Conservation (phyloP, 2,888 invertebrate species). For the Euproctis similis region DNA sequence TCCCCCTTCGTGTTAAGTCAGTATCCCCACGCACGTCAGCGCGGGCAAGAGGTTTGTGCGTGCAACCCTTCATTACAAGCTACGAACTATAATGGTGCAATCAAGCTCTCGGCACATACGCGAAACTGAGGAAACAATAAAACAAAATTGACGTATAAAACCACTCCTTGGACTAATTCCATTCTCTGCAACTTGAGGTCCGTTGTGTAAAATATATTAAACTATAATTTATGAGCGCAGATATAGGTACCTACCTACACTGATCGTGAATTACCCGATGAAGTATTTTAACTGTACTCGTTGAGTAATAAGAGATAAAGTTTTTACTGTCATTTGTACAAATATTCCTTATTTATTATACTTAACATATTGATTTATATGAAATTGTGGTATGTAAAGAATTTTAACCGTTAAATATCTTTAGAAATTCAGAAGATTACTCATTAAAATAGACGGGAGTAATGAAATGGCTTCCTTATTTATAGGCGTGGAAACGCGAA, state of each 20-base stretch:
- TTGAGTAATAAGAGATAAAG: too few relatives aligned
- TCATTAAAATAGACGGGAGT: constrained; percentile 54
- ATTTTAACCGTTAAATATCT: constrained; percentile 42
- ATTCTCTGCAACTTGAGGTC: constrained; percentile 35
- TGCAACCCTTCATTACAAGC: constrained; percentile 70
- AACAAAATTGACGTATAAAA: constrained; percentile 69
- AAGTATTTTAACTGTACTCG: too few relatives aligned
- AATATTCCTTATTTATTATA: too few relatives aligned
- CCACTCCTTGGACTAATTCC: constrained; percentile 61
- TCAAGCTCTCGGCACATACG: constrained; percentile 69
- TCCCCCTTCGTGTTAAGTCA: constrained; percentile 58
- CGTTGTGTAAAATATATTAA: constrained; percentile 46
- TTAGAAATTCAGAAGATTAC: constrained; percentile 48
- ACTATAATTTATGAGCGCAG: constrained; percentile 40
- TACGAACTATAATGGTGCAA: constrained; percentile 66
- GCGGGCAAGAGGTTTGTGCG: constrained; percentile 41
- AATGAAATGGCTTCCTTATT: constrained; percentile 56
- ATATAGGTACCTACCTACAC: too few relatives aligned
- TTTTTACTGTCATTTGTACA: too few relatives aligned
- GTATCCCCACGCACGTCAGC: constrained; percentile 55
- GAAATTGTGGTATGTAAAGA: constrained; percentile 34
- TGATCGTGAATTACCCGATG: too few relatives aligned
- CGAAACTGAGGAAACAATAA: constrained; percentile 69
- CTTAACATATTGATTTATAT: too few relatives aligned
- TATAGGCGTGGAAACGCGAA: constrained; percentile 32